Evolutionary conservation across 2,797 vertebrate genomes (phyloP).

Genomic region (Sebastes jordani): DNA sequence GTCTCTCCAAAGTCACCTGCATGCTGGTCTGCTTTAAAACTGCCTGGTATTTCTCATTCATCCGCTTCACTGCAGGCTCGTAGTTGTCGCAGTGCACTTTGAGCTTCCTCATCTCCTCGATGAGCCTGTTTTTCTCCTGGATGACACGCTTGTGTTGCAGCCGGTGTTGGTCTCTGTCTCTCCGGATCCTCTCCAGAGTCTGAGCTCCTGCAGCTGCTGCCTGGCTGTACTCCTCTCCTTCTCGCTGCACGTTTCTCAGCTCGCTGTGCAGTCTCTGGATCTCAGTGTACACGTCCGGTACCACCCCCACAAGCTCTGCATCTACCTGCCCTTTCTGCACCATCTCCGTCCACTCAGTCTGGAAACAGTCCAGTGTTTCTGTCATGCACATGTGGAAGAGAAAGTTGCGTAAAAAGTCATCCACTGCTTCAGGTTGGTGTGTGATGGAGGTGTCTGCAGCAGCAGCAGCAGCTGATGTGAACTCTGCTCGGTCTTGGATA

Average conservation of each 20-base stretch:
- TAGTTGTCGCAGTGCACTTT: constrained; percentile 85
- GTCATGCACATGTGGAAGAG: constrained; percentile 88
- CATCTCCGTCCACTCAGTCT: constrained; percentile 91
- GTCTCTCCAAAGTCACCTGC: constrained; percentile 81
- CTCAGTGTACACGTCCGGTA: constrained; percentile 82
- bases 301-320: constrained; percentile 50
- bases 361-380: constrained; percentile 90
- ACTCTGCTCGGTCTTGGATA: constrained; percentile 70
- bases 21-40: constrained; percentile 86
- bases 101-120: constrained; percentile 87
- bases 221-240: constrained; percentile 80
- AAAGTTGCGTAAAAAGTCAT: constrained; percentile 91
- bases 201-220: constrained; percentile 80
- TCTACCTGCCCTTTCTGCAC: constrained; percentile 78
- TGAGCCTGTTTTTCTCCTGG: constrained; percentile 88
- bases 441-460: background rate
- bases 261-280: constrained; percentile 84
- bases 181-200: constrained; percentile 81
- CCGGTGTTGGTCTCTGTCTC: constrained; percentile 85
- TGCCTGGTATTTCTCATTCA: constrained; percentile 87
- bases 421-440: constrained; percentile 78
- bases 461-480: background rate
- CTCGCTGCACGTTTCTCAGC: constrained; percentile 80
- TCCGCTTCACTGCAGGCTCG: constrained; percentile 81
- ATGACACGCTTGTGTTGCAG: constrained; percentile 85